phyloP scores from a whole-genome alignment of 2,888 invertebrate genomes.

The Synergus itoensis region DNA sequence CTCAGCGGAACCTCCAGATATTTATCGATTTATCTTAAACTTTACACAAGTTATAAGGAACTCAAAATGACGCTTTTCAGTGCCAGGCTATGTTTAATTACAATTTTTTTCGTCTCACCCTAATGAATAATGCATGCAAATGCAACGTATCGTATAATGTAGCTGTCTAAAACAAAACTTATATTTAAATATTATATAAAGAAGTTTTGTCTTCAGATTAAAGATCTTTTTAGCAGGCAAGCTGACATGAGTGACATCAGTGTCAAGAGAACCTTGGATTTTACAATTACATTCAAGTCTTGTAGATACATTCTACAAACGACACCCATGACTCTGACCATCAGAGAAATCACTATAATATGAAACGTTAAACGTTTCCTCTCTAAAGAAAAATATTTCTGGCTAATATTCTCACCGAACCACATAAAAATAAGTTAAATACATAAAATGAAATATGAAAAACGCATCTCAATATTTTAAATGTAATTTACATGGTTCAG shows the following conservation, averaged over 20 bases:
- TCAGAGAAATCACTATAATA: background rate
- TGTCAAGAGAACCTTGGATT: background rate
- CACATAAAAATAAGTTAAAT: background rate
- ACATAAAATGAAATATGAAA: background rate
- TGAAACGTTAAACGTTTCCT: background rate
- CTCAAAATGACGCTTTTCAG: too few relatives aligned
- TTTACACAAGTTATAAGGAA: too few relatives aligned
- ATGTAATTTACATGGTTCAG: background rate
- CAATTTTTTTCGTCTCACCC: too few relatives aligned
- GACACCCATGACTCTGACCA: background rate
- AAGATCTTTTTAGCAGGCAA: background rate
- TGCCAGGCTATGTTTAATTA: too few relatives aligned
- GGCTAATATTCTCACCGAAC: background rate
- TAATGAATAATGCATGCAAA: too few relatives aligned
- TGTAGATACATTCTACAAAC: background rate
- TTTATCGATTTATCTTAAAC: too few relatives aligned
- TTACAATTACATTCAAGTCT: background rate
- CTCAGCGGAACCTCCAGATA: too few relatives aligned
- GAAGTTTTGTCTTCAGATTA: background rate
- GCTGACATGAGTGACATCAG: background rate
- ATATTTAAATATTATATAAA: background rate
- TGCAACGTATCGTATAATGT: background rate
- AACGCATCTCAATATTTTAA: background rate
- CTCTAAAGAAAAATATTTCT: background rate
- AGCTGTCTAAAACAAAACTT: background rate